A percentile compares a stretch with the other conserved stretches of the same genome.
Evolutionary conservation across 2,797 vertebrate species (phyloP).

Genomic region (Craterocephalus amniculus): DNA sequence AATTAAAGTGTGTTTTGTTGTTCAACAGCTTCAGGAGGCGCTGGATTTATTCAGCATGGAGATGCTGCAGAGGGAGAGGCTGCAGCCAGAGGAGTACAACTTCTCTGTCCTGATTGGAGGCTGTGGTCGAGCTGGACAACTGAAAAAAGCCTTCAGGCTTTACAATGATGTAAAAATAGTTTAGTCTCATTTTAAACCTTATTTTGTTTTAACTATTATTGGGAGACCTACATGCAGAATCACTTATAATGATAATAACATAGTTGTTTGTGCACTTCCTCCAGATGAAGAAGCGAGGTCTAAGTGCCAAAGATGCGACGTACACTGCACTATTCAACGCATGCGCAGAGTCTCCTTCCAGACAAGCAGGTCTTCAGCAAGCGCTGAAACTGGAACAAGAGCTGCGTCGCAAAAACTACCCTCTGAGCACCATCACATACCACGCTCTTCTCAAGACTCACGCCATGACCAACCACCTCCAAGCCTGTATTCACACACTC

Average conservation of each 20-base stretch:
- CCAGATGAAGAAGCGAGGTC: conserved; percentile 94
- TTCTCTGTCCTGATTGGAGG: conserved; percentile 94
- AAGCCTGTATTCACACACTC: conserved; percentile 86
- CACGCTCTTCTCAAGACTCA: conserved; percentile 91
- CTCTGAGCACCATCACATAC: conserved; percentile 88
- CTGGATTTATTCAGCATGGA: conserved; percentile 89
- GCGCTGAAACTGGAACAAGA: conserved; percentile 89
- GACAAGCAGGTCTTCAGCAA: conserved; percentile 85
- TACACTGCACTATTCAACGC: conserved; percentile 96
- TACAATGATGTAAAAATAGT: conserved; percentile 88
- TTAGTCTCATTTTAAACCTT: background rate
- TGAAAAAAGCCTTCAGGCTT: conserved; percentile 93
- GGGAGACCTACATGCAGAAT: background rate
- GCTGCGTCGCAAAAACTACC: conserved; percentile 82
- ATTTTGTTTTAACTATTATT: background rate
- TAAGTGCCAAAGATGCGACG: conserved; percentile 86
- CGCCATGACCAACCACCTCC: conserved; percentile 87
- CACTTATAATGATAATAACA: background rate
- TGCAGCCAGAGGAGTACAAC: conserved; percentile 90
- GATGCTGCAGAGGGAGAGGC: conserved; percentile 89
- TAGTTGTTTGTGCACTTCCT: background rate
- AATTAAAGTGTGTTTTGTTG: background rate
- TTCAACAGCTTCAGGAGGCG: conserved; percentile 87
- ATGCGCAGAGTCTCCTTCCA: conserved; percentile 89
- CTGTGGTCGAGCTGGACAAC: conserved; percentile 89